These are phyloP conservation scores for Dicranocentrus wangi DNA, from an alignment of 2,888 invertebrate genomes.

Conservation along the genomic window DNA sequence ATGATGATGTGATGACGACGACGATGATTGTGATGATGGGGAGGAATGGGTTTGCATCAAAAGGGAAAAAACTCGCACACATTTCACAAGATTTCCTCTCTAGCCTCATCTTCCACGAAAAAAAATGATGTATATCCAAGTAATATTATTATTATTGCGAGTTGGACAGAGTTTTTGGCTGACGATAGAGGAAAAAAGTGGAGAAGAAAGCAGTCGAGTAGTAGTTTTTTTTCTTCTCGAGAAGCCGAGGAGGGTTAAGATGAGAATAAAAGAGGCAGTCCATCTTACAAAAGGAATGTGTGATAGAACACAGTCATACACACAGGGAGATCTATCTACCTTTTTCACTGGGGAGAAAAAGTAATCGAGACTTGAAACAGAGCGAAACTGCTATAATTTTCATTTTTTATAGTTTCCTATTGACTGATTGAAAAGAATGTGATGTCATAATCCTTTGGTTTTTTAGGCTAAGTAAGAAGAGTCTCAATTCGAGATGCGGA, in stretches of 20 bases:
- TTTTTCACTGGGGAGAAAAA: not conserved
- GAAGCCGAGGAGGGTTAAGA: slow-evolving; percentile 32
- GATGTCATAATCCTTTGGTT: too few relatives aligned
- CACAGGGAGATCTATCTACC: slow-evolving; percentile 15
- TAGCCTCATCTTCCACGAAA: slow-evolving; percentile 44
- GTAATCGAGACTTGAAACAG: slow-evolving; percentile 1
- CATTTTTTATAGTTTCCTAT: not conserved
- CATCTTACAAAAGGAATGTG: slow-evolving; percentile 37
- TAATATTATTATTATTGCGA: slow-evolving; percentile 64
- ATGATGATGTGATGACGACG: too few relatives aligned
- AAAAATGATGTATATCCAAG: slow-evolving; percentile 61
- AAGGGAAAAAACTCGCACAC: slow-evolving; percentile 49
- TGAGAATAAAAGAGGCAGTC: slow-evolving; percentile 49
- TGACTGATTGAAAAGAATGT: slow-evolving; percentile 3
- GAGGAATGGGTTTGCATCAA: slow-evolving; percentile 41
- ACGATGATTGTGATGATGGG: too few relatives aligned
- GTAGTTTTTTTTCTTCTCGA: not conserved
- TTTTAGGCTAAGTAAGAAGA: too few relatives aligned
- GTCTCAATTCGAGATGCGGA: too few relatives aligned
- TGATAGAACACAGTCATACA: not conserved
- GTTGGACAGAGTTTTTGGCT: slow-evolving; percentile 49
- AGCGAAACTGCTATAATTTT: not conserved
- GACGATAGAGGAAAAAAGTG: slow-evolving; percentile 59
- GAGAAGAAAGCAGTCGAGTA: slow-evolving; percentile 27
- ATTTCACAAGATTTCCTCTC: slow-evolving; percentile 53